Percentiles rank a stretch among this genome's conserved stretches.
These are phyloP conservation scores for Lordiphosa clarofinis DNA, from an alignment of 1,140 invertebrate genomes.

Conservation along the genomic window DNA sequence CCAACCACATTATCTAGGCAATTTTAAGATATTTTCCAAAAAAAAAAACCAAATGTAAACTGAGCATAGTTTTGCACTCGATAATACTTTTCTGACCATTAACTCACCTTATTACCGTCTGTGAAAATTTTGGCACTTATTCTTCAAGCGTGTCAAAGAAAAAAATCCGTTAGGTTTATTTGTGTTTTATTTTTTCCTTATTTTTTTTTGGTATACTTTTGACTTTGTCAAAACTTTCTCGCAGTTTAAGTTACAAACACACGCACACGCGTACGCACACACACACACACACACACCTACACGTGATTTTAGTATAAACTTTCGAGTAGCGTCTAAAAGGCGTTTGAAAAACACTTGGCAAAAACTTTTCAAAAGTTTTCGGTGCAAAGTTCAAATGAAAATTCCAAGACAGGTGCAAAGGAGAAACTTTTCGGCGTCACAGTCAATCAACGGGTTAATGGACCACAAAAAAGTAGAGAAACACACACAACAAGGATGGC, in stretches of 20 bases:
- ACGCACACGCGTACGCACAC: constrained; percentile 23
- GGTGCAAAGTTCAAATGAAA: constrained; percentile 6
- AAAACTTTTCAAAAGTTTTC: constrained; percentile 21
- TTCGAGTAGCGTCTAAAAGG: constrained; percentile 41
- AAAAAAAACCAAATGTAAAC: too few species aligned
- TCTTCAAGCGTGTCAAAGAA: constrained; percentile 69
- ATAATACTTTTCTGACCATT: background rate
- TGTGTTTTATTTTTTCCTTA: background rate
- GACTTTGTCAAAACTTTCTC: constrained; percentile 22
- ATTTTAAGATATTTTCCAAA: too few species aligned
- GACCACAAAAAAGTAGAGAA: constrained; percentile 13
- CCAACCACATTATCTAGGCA: too few species aligned
- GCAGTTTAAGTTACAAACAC: constrained; percentile 21
- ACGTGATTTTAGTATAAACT: constrained; percentile 17
- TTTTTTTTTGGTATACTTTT: constrained; percentile 5
- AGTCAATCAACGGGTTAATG: constrained; percentile 39
- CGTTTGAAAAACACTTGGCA: constrained; percentile 42
- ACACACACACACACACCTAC: too few species aligned
- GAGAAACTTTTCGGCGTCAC: constrained; percentile 21
- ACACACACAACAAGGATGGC: too few species aligned
- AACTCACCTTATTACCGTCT: constrained; percentile 79
- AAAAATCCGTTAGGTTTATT: constrained; percentile 55
- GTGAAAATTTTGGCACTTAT: constrained; percentile 79
- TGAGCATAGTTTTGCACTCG: too few species aligned
- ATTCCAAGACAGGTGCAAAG: constrained; percentile 14